Base-by-base conservation (phyloP, 2,888 invertebrate genomes). In the Dryococelus australis region DNA sequence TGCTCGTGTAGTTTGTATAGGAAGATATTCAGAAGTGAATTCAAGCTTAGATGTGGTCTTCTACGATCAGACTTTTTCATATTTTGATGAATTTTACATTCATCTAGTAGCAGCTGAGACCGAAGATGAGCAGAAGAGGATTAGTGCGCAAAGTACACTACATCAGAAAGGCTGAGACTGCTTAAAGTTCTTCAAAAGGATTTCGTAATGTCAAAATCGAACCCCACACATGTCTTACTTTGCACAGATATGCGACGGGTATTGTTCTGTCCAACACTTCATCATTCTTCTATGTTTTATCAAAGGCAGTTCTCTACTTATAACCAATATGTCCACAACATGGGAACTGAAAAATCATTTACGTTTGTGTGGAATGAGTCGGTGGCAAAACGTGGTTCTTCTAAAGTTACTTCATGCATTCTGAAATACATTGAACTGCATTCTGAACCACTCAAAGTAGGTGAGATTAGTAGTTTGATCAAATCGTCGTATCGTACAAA, bases 141-240 rank as follows among this genome's bases (percentile, higher is more conserved):
- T n/a, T n/a, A n/a, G n/a, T n/a, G n/a, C n/a, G 65, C 65, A 65
- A 20, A 65, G 65, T 65, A 65, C 65, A 65, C 65, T 65, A 12
- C 65, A 20, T 65, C 65, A 65, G 65, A 65, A 65, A 65, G 65
- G 65, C 65, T 65, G 65, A 65, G 65, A 65, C 65, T 65, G 65
- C 65, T 16, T 65, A 65, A 65, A 20, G 65, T 65, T 65, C 65
- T 65, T 65, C 65, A 20, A 5, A 16, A 65, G 24, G 65, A 65
- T 65, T 8, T 65, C 16, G 65, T 65, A 9, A 65, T 65, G 65
- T 65, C 65, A 65, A 9, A 65, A 43, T 43, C 20, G 65, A 65
- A 65, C 65, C 65, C 65, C 65, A 65, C 13, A 20, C 43, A 51
- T 47, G 47, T 47, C 20, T 16, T 47, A 84, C 13, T 84, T 13